Evolutionary conservation across 1,140 invertebrate species (phyloP), one percentile per base, ranked within the genome.

Genomic region (Thereuonema tuberculata): DNA sequence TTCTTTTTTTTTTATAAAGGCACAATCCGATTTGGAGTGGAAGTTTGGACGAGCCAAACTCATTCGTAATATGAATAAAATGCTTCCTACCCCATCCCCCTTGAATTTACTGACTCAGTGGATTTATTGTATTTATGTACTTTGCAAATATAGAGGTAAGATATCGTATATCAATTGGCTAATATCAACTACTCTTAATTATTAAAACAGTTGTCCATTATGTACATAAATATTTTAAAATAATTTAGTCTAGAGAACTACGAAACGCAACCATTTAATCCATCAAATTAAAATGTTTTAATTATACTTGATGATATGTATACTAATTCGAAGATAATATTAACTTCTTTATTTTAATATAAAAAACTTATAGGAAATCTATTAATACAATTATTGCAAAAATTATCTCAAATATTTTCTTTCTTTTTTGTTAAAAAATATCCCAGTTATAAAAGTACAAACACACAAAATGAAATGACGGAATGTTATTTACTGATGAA

Each of bases 11-110:
- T 57, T 59, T 59, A 53, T 66, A 58, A 74, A 97, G 80, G 92
- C 94, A 48, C 94, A 99, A 81, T 98, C 95, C n/a, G 96, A 99
- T 75, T 97, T 95, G 67, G 96, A 99, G 75, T 99, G 96, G 96
- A 99, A 99, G 75, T 99, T 96, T 71, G 96, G 96, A 28, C 76
- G 98, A 66, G 97, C 95, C 48, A 99, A 99, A 77, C 79, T 99
- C 66, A 97, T 99, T 69, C 80, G 94, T 64, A 95, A 96, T 70
- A 99, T 99, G 94, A 94, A 98, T 76, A 84, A 96, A 69, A 97
- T 94, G 5, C 93, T 90, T 43, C 92, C 93, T 2, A 95, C 96
- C 1, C 96, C 97, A 0, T 91, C 94, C 1, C 96, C 97, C 0
- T 80, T 99, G 43, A 99, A 98, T 73, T 80, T 99, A 52, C 81